These are phyloP conservation scores for Phyllotreta striolata DNA, from an alignment of 2,888 invertebrate species.

Conservation along the genomic window DNA sequence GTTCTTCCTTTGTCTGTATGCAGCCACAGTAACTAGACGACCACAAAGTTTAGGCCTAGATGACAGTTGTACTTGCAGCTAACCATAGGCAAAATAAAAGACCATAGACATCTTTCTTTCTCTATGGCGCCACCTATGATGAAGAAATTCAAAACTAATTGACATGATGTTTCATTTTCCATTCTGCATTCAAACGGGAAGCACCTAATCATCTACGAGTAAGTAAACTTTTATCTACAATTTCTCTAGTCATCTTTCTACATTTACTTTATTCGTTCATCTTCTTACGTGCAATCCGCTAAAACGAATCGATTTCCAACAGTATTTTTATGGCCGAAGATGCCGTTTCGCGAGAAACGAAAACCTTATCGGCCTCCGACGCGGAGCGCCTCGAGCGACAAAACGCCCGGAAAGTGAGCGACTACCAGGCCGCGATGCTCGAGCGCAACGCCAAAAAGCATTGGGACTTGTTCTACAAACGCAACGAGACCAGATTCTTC, in stretches of 20 bases:
- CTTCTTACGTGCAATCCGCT: not conserved
- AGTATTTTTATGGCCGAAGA: constrained; percentile 24
- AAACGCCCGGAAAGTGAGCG: constrained; percentile 73
- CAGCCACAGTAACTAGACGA: too few relatives aligned
- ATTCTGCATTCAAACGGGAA: too few relatives aligned
- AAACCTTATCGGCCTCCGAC: constrained; percentile 69
- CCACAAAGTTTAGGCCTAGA: too few relatives aligned
- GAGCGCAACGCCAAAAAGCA: constrained; percentile 86
- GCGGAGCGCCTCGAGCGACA: constrained; percentile 71
- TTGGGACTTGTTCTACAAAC: constrained; percentile 97
- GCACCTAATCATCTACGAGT: not conserved
- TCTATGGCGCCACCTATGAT: too few relatives aligned
- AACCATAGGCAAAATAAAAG: too few relatives aligned
- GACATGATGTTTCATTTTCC: too few relatives aligned
- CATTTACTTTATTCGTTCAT: not conserved
- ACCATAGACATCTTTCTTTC: too few relatives aligned
- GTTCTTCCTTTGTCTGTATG: too few relatives aligned
- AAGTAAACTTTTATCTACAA: not conserved
- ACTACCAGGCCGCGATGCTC: constrained; percentile 77
- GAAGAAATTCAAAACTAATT: too few relatives aligned
- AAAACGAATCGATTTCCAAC: not conserved
- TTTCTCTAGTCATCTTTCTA: not conserved
- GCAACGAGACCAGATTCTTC: constrained; percentile 93
- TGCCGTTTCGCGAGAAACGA: constrained; percentile 50
- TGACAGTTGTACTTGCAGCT: too few relatives aligned